phyloP scores from a whole-genome alignment of 2,888 invertebrate species.

The Idaea biselata region DNA sequence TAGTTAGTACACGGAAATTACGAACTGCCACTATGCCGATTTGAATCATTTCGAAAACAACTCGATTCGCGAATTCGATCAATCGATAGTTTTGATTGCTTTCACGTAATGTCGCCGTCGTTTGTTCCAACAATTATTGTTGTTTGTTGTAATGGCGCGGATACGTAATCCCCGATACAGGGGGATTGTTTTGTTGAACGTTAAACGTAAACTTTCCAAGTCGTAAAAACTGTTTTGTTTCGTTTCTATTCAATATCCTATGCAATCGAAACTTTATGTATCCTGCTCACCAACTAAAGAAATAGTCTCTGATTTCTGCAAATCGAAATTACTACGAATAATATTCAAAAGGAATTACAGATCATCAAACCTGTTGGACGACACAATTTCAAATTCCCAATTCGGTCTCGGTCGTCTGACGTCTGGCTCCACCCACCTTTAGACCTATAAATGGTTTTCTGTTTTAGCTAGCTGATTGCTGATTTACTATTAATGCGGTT shows the following conservation, averaged over 20 bases:
- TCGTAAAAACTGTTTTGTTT: conserved; percentile 3
- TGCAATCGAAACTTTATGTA: not conserved
- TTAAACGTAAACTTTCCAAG: conserved; percentile 14
- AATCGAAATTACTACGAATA: not conserved
- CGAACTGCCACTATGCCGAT: conserved; percentile 25
- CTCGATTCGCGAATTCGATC: conserved; percentile 57
- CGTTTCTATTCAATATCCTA: not conserved
- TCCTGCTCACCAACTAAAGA: not conserved
- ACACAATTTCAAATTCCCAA: conserved; percentile 13
- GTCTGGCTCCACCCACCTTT: conserved; percentile 8
- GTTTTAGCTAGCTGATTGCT: conserved; percentile 15
- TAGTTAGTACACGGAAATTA: conserved; percentile 61
- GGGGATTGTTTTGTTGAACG: conserved; percentile 14
- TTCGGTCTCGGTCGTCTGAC: conserved; percentile 9
- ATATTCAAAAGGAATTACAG: conserved; percentile 22
- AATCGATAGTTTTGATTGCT: conserved; percentile 68
- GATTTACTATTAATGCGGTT: conserved; percentile 37
- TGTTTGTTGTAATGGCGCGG: conserved; percentile 25
- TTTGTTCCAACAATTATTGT: conserved; percentile 32
- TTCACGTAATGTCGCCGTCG: conserved; percentile 45
- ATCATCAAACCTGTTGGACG: conserved; percentile 10
- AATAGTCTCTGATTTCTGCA: not conserved
- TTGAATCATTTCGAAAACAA: conserved; percentile 44
- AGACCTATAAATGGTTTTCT: conserved; percentile 3
- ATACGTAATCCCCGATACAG: conserved; percentile 14